Base-by-base conservation (phyloP, 2,113 vertebrate species). In the Saguinus imperator region DNA sequence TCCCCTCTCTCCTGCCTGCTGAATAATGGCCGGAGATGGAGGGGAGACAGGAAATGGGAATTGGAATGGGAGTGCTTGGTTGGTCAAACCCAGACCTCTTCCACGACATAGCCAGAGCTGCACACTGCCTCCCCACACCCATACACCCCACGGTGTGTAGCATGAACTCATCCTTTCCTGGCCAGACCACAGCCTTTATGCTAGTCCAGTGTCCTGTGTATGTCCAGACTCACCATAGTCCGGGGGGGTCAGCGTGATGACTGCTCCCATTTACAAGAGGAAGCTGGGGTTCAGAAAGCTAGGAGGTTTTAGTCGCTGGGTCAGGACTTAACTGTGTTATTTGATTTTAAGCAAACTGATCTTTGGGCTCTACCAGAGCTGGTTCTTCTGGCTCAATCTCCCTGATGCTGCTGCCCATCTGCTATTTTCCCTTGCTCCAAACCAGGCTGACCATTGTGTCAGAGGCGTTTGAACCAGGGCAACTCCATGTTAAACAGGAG, bases 131-230 rank as follows among this genome's bases (percentile, higher is more conserved):
- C 58, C 40, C 75, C 64, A 58, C 37, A 58, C 4, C 45, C 6
- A 1, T 18, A 52, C 5, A 3, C 7, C 29, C 37, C 27, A 77
- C 35, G 4, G 12, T 20, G 32, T 6, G 3, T 43, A 68, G 6
- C 66, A 68, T 3, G 16, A 32, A 16, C 27, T 29, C 2, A 45
- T 77, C 27, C 75, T 27, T 45, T 77, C 75, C n/a, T 1, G 0
- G 37, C 20, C 37, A 73, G 21, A 40, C 8, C 50, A 48, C 40
- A 50, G 61, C 29, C 66, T 21, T 8, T 27, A 10, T n/a, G 32
- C 50, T 29, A 7, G 14, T 1, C 84, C 48, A 21, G 8, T 2
- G 32, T 21, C 8, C 0, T 6, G 2, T 27, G 11, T 13, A 20
- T 3, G 48, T 12, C 77, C 77, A 27, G 2, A 14, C 3, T 85